phyloP scores from a whole-genome alignment of 1,140 invertebrate genomes.

The Pinna nobilis region DNA sequence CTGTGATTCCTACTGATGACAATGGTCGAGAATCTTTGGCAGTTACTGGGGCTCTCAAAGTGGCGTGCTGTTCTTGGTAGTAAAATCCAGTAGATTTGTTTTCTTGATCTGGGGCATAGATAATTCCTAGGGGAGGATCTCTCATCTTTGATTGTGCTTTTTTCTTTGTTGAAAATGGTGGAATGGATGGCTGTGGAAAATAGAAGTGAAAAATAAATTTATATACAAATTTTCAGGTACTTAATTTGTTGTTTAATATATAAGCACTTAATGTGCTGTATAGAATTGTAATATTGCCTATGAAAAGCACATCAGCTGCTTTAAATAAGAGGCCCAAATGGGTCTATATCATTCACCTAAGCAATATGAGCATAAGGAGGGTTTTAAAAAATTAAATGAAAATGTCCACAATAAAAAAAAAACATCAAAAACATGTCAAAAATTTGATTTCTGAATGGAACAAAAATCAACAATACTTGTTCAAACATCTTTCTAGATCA shows the following conservation, averaged over 20 bases:
- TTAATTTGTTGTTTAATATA: not conserved
- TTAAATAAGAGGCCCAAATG: not conserved
- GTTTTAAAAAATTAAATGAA: too few relatives aligned
- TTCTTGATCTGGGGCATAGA: not conserved
- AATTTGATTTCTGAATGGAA: too few relatives aligned
- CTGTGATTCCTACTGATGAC: not conserved
- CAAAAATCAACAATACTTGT: too few relatives aligned
- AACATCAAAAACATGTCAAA: too few relatives aligned
- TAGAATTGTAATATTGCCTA: not conserved
- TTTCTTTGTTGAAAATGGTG: conserved; percentile 42
- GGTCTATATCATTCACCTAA: not conserved
- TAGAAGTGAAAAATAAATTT: not conserved
- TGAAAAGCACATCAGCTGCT: not conserved
- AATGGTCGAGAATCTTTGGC: not conserved
- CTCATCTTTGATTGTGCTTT: conserved; percentile 20
- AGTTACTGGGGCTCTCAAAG: not conserved
- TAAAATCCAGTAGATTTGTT: too few relatives aligned
- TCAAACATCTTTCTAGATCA: too few relatives aligned
- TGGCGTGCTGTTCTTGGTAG: too few relatives aligned
- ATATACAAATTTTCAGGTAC: not conserved
- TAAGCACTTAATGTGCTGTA: not conserved
- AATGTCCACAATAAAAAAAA: too few relatives aligned
- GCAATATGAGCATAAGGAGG: too few relatives aligned
- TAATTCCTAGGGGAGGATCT: not conserved
- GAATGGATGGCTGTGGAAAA: conserved; percentile 31